Base-by-base conservation (phyloP, 2,797 vertebrate genomes). In the Rhinella marina region DNA sequence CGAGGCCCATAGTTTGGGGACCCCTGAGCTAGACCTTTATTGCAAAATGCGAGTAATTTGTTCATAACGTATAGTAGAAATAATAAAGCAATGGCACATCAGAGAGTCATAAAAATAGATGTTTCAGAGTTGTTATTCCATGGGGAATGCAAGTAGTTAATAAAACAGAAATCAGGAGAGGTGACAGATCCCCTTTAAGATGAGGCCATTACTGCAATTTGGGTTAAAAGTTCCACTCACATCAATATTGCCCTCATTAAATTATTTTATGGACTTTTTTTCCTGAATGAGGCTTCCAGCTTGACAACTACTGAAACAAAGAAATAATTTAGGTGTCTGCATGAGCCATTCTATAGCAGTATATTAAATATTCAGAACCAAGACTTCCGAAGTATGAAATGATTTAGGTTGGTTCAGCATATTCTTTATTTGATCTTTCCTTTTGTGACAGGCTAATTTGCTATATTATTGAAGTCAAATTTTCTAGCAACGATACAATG, bases 401-500 rank as follows among this genome's bases (percentile, higher is more conserved):
- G 14, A 77, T 77, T 77, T 77, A 54, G 81, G 19, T 16, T 54
- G 81, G 16, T 68, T 68, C 23, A 52, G 62, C 48, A 68, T 27
- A 52, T 70, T 83, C 68, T 25, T 57, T 72, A 72, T 72, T 70
- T 83, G 27, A 83, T 83, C 81, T 72, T 72, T 83, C 27, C 66
- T 83, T 83, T 21, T 25, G 17, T 72, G 52, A 56, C 25, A 1
- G 54, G 66, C 54, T 72, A 83, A 83, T 83, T 14, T 77, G 23
- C 12, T 52, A 83, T 72, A 83, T 72, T 83, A 79, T 86, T 79
- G 50, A 79, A 66, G 75, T 50, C 48, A 85, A 54, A 66, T 85
- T 48, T 78, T 61, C 73, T 77, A 17, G 73, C 41, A n/a, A 32
- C 56, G 64, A 86, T 41, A 79, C 62, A 64, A 62, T 80, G 76